Conservation (phyloP, 2,888 invertebrate species). For the Malachius bipustulatus region DNA sequence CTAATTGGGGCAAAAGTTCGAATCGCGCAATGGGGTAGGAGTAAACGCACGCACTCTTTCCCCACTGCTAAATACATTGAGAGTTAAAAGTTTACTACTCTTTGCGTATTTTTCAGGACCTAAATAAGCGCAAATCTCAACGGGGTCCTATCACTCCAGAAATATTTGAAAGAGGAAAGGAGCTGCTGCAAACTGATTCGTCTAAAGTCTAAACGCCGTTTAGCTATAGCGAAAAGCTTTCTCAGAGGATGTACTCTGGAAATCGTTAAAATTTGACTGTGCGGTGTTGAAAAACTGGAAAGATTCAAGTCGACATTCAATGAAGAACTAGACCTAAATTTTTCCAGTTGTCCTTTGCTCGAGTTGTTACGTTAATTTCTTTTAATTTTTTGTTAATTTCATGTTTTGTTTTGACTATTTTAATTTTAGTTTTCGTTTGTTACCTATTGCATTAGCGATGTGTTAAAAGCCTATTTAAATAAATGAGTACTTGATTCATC, state of each 20-base stretch:
- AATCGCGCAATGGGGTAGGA: not conserved
- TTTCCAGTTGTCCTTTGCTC: too few species aligned
- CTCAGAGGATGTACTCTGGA: slow-evolving; percentile 1
- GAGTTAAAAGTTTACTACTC: too few species aligned
- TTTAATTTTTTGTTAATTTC: too few species aligned
- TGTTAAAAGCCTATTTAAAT: too few species aligned
- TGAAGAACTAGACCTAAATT: not conserved
- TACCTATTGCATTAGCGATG: too few species aligned
- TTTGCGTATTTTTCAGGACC: not conserved
- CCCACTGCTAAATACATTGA: slow-evolving; percentile 3
- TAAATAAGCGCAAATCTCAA: slow-evolving; percentile 2
- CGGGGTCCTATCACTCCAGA: slow-evolving; percentile 4
- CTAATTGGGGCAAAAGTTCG: slow-evolving; percentile 2
- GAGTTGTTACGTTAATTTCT: too few species aligned
- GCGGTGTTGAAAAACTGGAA: slow-evolving; percentile 1
- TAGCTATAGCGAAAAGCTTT: not conserved
- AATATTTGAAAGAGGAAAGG: too few species aligned
- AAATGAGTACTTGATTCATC: too few species aligned
- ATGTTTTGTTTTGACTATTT: too few species aligned
- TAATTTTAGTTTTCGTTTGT: too few species aligned
- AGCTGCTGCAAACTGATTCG: too few species aligned
- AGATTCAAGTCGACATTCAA: slow-evolving; percentile 2
- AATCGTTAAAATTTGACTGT: too few species aligned
- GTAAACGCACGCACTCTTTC: not conserved
- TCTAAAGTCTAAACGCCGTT: not conserved